phyloP scores from a whole-genome alignment of 92 coral and sea anemone genomes.

The Chrysogorgia sp. region DNA sequence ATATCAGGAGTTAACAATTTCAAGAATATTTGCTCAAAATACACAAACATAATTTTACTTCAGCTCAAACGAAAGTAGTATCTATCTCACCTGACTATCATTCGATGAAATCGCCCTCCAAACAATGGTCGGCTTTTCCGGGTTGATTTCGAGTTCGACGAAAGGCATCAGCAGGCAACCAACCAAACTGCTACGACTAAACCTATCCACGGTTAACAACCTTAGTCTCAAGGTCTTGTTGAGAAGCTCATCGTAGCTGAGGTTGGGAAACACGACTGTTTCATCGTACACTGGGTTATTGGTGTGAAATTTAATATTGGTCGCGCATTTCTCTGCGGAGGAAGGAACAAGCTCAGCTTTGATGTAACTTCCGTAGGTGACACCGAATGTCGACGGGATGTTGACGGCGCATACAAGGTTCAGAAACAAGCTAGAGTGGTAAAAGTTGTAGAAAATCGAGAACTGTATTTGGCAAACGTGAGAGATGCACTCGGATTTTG shows the following conservation, averaged over 20 bases:
- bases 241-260: slow-evolving; percentile 70
- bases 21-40: no score
- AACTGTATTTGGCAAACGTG: slow-evolving; percentile 75
- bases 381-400: slow-evolving; percentile 79
- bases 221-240: slow-evolving; percentile 73
- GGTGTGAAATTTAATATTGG: slow-evolving; percentile 70
- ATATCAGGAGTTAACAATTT: no score
- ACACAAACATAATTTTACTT: background rate
- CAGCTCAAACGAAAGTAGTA: background rate
- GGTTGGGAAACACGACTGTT: slow-evolving; percentile 84
- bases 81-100: slow-evolving; percentile 23
- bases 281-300: slow-evolving; percentile 87
- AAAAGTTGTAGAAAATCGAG: slow-evolving; percentile 71
- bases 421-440: slow-evolving; percentile 67
- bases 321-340: slow-evolving; percentile 63
- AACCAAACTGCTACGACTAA: slow-evolving; percentile 76
- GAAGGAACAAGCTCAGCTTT: slow-evolving; percentile 82
- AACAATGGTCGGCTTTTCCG: slow-evolving; percentile 72
- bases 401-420: slow-evolving; percentile 83
- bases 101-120: slow-evolving; percentile 60
- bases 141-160: slow-evolving; percentile 71
- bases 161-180: slow-evolving; percentile 73
- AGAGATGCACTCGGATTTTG: background rate
- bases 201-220: slow-evolving; percentile 71
- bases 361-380: slow-evolving; percentile 73